Percentiles rank a stretch among this genome's conserved stretches.
Conservation (phyloP, 2,797 vertebrate species). For the Coregonus suidteri region DNA sequence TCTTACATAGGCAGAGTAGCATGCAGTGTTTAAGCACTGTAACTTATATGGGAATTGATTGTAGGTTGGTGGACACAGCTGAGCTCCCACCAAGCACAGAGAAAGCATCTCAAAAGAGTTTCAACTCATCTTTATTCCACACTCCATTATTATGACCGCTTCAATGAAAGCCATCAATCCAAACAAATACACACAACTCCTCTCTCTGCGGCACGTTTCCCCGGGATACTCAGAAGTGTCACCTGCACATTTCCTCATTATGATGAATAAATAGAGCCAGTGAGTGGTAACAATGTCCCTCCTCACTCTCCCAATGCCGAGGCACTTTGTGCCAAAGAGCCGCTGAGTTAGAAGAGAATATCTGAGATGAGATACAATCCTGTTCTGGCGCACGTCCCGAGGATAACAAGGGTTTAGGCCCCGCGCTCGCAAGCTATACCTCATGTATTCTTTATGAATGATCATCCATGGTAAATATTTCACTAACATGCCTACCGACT, state of each 20-base stretch:
- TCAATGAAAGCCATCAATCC: constrained; percentile 30
- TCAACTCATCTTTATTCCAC: constrained; percentile 43
- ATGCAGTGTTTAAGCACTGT: not conserved
- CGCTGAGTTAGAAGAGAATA: constrained; percentile 22
- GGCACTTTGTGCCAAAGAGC: constrained; percentile 42
- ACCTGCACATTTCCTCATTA: constrained; percentile 51
- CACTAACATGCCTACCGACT: constrained; percentile 19
- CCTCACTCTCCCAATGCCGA: constrained; percentile 22
- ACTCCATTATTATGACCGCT: constrained; percentile 43
- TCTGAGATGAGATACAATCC: constrained; percentile 50
- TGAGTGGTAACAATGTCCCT: constrained; percentile 40
- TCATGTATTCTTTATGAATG: constrained; percentile 41
- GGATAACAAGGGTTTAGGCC: constrained; percentile 37
- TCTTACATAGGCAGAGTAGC: not conserved
- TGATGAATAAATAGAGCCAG: constrained; percentile 52
- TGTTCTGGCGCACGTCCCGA: constrained; percentile 40
- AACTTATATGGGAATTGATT: constrained; percentile 14
- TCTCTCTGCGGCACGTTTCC: constrained; percentile 25
- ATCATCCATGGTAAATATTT: constrained; percentile 53
- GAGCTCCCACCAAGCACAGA: not conserved
- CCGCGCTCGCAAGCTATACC: constrained; percentile 1
- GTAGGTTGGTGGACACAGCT: constrained; percentile 29
- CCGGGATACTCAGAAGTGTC: constrained; percentile 19
- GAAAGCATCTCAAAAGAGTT: constrained; percentile 11
- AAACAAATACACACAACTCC: constrained; percentile 8